Base-by-base conservation (phyloP, 2,797 vertebrate genomes). In the Micromesistius poutassou region DNA sequence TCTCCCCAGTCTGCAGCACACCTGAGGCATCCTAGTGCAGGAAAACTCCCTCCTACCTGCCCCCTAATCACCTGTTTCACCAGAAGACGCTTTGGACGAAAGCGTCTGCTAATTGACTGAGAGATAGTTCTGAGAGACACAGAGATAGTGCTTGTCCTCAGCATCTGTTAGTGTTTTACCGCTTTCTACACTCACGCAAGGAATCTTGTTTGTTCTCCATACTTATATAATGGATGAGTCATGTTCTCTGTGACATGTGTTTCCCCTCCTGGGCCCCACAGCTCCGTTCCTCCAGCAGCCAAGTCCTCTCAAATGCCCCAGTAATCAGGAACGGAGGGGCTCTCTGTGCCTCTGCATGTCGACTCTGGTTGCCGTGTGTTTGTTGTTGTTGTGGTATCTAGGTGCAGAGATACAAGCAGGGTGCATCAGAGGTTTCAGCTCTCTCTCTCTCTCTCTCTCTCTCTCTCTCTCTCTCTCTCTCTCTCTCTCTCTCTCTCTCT, bases 281-380 rank as follows among this genome's bases (percentile, higher is more conserved):
- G 81, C 74, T 89, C 81, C 84, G 25, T 83, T 77, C 70, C 86
- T 75, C 77, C 55, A 5, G 38, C 12, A 12, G 75, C 35, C 73
- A 75, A 87, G 81, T 78, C 73, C 72, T 80, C 82, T 35, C 66
- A 86, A 86, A 88, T 79, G 80, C 74, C 75, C 76, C 68, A 66
- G 71, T 55, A 73, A 79, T 76, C 78, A 77, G 82, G 12, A 68
- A 10, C 62, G n/a, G n/a, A 28, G 62, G 25, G 87, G 77, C 74
- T 87, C 84, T 87, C 80, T 89, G 79, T 74, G 78, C 75, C 88
- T 74, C 81, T 85, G 68, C 78, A 88, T 85, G 80, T 76, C 46
- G 85, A 89, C 75, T 78, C 71, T 28, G 74, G 94, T 95, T 94
- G 93, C 93, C 94, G 93, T 93, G 92, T 88, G 91, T 87, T 68